These are phyloP conservation scores for Agrochola litura DNA, from an alignment of 2,888 invertebrate genomes.

Conservation along the genomic window DNA sequence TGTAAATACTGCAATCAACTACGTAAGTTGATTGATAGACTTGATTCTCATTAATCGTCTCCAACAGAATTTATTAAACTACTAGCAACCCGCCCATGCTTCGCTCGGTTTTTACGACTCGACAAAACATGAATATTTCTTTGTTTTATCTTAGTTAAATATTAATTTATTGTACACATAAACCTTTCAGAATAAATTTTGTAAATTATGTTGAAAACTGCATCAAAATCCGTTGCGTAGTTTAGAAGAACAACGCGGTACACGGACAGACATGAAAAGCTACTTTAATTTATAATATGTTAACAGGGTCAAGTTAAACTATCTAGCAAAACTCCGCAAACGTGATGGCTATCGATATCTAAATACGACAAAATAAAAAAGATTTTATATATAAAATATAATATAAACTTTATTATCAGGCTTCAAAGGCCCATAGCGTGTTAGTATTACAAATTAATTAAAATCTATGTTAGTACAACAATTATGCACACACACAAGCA, in stretches of 20 bases:
- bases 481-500: too few relatives aligned
- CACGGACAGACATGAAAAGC: neutral
- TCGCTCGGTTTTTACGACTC: neutral
- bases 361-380: too few relatives aligned
- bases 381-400: too few relatives aligned
- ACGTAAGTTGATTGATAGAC: slow-evolving; percentile 9
- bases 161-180: neutral
- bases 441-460: too few relatives aligned
- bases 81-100: neutral
- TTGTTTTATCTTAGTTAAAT: neutral
- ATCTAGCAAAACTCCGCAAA: too few relatives aligned
- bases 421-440: too few relatives aligned
- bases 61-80: slow-evolving; percentile 7
- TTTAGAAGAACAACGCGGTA: neutral
- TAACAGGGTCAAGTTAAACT: too few relatives aligned
- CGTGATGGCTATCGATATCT: too few relatives aligned
- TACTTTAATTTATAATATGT: neutral
- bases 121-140: neutral
- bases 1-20: neutral
- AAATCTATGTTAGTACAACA: too few relatives aligned
- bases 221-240: neutral
- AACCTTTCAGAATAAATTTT: neutral
- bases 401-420: too few relatives aligned
- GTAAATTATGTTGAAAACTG: neutral
- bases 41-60: slow-evolving; percentile 3